Conservation (phyloP, 92 coral and sea anemone species). For the Paramuricea clavata region DNA sequence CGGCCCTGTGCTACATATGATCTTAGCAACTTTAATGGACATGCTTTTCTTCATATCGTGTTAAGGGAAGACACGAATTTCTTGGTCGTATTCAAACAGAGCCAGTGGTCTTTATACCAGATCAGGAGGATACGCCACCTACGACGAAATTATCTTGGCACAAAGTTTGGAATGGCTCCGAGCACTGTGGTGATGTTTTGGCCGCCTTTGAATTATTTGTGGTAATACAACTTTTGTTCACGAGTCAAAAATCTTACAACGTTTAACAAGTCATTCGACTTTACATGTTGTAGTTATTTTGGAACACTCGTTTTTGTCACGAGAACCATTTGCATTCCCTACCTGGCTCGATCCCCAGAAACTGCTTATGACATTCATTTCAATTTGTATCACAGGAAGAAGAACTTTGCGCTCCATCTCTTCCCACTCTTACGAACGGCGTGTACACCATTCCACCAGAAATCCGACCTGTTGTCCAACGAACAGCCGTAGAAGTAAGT, state of each 20-base stretch:
- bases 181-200: constrained; percentile 89
- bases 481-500: constrained; percentile 97
- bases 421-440: constrained; percentile 38
- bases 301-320: too few relatives aligned
- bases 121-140: constrained; percentile 75
- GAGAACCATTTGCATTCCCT: background rate
- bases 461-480: constrained; percentile 90
- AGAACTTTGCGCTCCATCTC: constrained; percentile 31
- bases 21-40: too few relatives aligned
- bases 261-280: too few relatives aligned
- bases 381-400: constrained; percentile 23
- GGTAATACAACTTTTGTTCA: constrained; percentile 63
- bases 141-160: constrained; percentile 83
- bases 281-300: too few relatives aligned
- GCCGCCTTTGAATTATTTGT: constrained; percentile 92
- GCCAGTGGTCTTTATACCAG: constrained; percentile 82
- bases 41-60: background rate
- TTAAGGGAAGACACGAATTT: constrained; percentile 88
- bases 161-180: constrained; percentile 69
- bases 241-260: background rate
- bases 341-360: background rate
- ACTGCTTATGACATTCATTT: background rate
- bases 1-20: too few relatives aligned
- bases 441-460: constrained; percentile 85
- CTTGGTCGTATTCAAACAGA: constrained; percentile 90